Conservation (phyloP, 2,113 vertebrate genomes). For the Sinocyclocheilus rhinocerous region DNA sequence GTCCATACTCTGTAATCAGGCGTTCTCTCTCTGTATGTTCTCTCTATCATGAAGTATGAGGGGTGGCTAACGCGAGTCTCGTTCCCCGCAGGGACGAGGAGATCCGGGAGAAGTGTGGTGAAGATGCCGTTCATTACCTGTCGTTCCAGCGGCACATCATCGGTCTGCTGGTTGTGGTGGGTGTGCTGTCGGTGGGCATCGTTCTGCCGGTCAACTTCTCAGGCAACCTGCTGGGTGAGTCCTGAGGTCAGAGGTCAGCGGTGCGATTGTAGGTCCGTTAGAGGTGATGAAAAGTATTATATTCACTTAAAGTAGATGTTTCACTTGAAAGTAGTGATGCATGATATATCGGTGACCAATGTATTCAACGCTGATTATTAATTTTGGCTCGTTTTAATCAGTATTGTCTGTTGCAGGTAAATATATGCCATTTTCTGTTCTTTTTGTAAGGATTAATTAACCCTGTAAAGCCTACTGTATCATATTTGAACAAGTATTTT, state of each 20-base stretch:
- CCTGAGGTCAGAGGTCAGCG: not conserved
- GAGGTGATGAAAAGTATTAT: not conserved
- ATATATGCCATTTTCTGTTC: too few relatives aligned
- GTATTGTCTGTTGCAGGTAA: too few relatives aligned
- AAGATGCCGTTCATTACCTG: slow-evolving; percentile 94
- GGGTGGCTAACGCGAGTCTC: not conserved
- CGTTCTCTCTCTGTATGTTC: not conserved
- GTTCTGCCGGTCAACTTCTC: slow-evolving; percentile 98
- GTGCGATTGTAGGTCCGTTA: not conserved
- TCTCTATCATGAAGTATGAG: not conserved
- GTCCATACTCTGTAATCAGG: not conserved
- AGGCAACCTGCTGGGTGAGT: slow-evolving; percentile 92
- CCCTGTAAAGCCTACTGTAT: too few relatives aligned
- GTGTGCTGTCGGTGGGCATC: slow-evolving; percentile 92
- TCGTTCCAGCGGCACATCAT: slow-evolving; percentile 99
- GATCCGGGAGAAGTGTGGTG: slow-evolving; percentile 95
- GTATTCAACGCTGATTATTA: too few relatives aligned
- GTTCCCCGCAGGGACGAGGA: slow-evolving; percentile 86
- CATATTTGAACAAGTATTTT: too few relatives aligned
- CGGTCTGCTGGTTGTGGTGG: slow-evolving; percentile 91
- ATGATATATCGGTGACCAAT: too few relatives aligned
- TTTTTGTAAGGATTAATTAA: too few relatives aligned
- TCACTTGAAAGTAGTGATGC: too few relatives aligned
- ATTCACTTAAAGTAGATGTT: too few relatives aligned
- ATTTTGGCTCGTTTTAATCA: too few relatives aligned